Evolutionary conservation across 2,797 vertebrate genomes (phyloP).

Genomic region (Schizothorax lantsangensis): DNA sequence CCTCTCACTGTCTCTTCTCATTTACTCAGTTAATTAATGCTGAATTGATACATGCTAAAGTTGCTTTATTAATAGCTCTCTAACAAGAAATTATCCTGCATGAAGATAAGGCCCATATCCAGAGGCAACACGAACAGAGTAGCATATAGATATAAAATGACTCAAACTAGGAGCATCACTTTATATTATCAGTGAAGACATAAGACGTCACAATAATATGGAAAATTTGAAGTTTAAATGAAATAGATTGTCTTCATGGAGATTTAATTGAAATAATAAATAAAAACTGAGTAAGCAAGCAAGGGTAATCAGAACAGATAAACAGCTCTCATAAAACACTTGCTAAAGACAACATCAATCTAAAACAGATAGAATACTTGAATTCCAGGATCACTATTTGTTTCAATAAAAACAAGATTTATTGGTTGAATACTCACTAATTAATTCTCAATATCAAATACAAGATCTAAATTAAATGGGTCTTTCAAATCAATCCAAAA

Average conservation of each 20-base stretch:
- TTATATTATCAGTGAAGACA: neutral
- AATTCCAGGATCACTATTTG: neutral
- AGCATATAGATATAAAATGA: neutral
- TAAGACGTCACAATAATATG: neutral
- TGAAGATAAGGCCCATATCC: neutral
- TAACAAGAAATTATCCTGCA: neutral
- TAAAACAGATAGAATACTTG: neutral
- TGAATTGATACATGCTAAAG: neutral
- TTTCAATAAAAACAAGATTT: neutral
- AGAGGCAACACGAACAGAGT: neutral
- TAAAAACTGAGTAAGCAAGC: neutral
- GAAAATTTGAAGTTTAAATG: neutral
- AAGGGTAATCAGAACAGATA: neutral
- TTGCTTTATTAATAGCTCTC: conserved; percentile 2
- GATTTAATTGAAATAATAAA: neutral
- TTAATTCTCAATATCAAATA: neutral
- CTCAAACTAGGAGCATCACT: neutral
- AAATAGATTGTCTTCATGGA: neutral
- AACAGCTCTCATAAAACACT: neutral
- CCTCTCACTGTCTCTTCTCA: neutral
- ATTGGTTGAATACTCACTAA: neutral
- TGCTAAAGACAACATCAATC: neutral
- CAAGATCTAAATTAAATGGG: neutral
- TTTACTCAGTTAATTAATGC: neutral
- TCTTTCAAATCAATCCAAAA: neutral